phyloP scores from a whole-genome alignment of 1,140 invertebrate genomes.

The Parapsyche elsis region DNA sequence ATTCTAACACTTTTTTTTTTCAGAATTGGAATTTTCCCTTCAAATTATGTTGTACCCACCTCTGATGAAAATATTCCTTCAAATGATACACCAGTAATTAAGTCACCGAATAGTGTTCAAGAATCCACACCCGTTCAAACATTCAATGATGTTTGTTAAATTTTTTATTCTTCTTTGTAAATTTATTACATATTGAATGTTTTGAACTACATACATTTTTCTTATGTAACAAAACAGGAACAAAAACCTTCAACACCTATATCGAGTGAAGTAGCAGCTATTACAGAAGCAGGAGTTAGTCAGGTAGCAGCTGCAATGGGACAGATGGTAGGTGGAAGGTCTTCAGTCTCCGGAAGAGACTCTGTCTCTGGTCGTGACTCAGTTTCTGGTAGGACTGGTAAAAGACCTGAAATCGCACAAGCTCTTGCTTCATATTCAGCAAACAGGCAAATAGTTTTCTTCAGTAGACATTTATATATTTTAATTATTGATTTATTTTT shows the following conservation, averaged over 20 bases:
- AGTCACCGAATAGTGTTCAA: background rate
- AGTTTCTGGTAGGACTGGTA: constrained; percentile 58
- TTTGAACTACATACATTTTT: background rate
- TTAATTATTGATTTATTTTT: background rate
- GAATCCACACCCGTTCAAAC: background rate
- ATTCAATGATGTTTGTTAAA: constrained; percentile 29
- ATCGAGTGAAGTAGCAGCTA: constrained; percentile 63
- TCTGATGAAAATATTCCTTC: constrained; percentile 56
- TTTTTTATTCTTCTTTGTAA: background rate
- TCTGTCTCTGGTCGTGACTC: constrained; percentile 63
- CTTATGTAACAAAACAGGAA: constrained; percentile 57
- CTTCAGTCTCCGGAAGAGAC: constrained; percentile 56
- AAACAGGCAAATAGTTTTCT: constrained; percentile 60
- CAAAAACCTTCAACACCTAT: constrained; percentile 64
- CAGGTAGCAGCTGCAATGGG: constrained; percentile 40
- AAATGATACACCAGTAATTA: background rate
- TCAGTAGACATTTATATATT: background rate
- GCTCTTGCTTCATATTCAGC: constrained; percentile 63
- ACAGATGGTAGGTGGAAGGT: constrained; percentile 54
- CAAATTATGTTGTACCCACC: constrained; percentile 83
- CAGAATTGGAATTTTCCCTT: constrained; percentile 93
- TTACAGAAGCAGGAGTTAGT: constrained; percentile 58
- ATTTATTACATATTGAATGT: too few relatives aligned
- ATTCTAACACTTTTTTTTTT: constrained; percentile 23
- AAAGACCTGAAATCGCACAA: constrained; percentile 63